Conservation (phyloP, 1,140 invertebrate species). For the roundworm (Caenorhabditis elegans) region WBcel235 BX284606.5:10184501-10185000, state of each 20-base stretch:
- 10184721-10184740: not conserved
- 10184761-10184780: slow-evolving; percentile 24
- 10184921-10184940: slow-evolving; percentile 38
- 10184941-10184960: slow-evolving; percentile 7
- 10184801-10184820: not conserved
- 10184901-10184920: not conserved
- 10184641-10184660: slow-evolving; percentile 41
- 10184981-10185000: slow-evolving; percentile 31
- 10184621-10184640: slow-evolving; percentile 34
- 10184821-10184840: not conserved
- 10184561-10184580: slow-evolving; percentile 40
- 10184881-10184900: slow-evolving; percentile 40
- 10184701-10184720: not conserved
- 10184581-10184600: slow-evolving; percentile 42
- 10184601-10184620: slow-evolving; percentile 37
- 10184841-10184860: not conserved
- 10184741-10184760: not conserved
- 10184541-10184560: not conserved
- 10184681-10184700: not conserved
- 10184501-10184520: slow-evolving; percentile 38
- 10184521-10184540: not conserved
- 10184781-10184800: not conserved
- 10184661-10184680: slow-evolving; percentile 6
- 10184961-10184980: slow-evolving; percentile 29
- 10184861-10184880: slow-evolving; percentile 5